phyloP scores from a whole-genome alignment of 2,113 vertebrate species.

The Anhinga rufa region DNA sequence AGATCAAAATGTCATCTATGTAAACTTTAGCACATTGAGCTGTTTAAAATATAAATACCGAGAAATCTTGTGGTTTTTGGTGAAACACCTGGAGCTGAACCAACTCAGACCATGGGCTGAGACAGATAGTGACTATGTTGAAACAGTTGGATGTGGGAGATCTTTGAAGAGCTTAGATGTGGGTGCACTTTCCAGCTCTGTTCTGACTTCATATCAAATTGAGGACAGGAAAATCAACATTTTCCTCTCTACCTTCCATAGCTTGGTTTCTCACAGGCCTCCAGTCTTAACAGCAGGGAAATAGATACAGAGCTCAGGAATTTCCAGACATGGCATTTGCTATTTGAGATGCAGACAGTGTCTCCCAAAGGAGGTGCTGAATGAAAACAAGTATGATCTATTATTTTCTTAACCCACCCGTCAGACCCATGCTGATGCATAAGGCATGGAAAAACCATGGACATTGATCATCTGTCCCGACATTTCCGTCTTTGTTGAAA shows the following conservation, averaged over 20 bases:
- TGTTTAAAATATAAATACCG: background rate
- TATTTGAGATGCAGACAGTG: background rate
- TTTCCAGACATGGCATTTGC: background rate
- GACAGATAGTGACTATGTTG: background rate
- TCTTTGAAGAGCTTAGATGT: background rate
- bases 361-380: background rate
- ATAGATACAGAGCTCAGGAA: background rate
- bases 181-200: background rate
- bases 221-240: background rate
- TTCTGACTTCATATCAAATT: background rate
- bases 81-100: background rate
- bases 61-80: background rate
- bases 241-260: background rate
- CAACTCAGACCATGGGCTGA: background rate
- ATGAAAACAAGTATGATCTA: background rate
- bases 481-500: background rate
- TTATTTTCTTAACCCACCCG: background rate
- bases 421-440: background rate
- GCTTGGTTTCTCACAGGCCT: background rate
- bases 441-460: background rate
- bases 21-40: background rate
- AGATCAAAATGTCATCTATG: background rate
- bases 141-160: background rate
- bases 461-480: background rate
- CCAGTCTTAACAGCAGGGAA: background rate